A percentile compares a stretch with the other conserved stretches of the same genome.
These are phyloP conservation scores for Coendou prehensilis DNA, from an alignment of 2,797 vertebrate genomes.

Conservation along the genomic window DNA sequence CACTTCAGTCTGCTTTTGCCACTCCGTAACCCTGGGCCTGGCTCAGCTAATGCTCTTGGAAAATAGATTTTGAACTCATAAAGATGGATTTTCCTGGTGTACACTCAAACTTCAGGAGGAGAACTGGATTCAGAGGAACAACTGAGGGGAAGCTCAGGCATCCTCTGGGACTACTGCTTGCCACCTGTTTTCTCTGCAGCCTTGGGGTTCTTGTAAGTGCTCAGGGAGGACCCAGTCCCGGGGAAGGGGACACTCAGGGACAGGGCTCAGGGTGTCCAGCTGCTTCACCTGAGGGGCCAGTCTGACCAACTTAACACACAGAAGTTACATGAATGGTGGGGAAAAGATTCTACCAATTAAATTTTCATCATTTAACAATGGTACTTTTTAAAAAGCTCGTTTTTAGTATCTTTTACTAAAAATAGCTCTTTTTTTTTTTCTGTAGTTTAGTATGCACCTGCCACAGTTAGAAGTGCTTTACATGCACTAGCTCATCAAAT, in stretches of 20 bases:
- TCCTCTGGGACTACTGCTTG: neutral
- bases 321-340: neutral
- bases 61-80: constrained; percentile 16
- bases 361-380: neutral
- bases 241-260: neutral
- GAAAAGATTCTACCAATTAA: neutral
- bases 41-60: neutral
- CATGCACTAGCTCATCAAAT: neutral
- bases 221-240: accelerated
- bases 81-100: neutral
- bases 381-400: neutral
- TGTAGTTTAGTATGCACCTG: neutral
- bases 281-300: neutral
- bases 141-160: neutral
- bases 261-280: neutral
- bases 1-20: neutral
- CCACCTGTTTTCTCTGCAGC: neutral
- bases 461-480: neutral
- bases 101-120: neutral
- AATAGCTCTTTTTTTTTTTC: neutral
- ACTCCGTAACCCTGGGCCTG: neutral
- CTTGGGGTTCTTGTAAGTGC: neutral
- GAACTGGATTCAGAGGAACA: neutral
- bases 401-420: neutral
- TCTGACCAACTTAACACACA: neutral